Base-by-base conservation (phyloP, 2,888 invertebrate genomes). In the Lasioglossum villosulum region DNA sequence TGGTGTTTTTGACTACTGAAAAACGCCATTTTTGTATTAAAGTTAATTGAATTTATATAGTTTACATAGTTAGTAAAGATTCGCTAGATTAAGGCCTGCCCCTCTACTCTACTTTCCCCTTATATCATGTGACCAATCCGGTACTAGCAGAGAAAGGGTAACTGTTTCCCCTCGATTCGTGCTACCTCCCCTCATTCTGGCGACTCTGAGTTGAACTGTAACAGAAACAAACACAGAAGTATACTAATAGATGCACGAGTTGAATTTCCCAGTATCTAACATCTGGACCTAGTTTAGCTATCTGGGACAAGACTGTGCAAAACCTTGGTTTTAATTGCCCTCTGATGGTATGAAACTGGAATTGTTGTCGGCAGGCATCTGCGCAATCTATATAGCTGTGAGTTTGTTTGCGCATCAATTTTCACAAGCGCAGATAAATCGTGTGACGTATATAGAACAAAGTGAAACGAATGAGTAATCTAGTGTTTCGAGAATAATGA, bases 241-340 rank as follows among this genome's bases (percentile, higher is more conserved):
- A 19, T 66, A 30, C 2, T 30, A 66, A 66, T 66, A 6, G 30
- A 19, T 19, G 34, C 34, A 16, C 19, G 66, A 19, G 66, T 66
- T 66, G 30, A 34, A 66, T 34, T 66, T 66, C 66, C 19, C 30
- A 8, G 34, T 34, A 66, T 66, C 66, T 66, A 30, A 30, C 16
- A 66, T 66, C 34, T 34, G 30, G 19, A 27, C 16, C 30, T 30
- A 34, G 6, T 66, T 66, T 34, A 16, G 30, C 8, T 66, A 66
- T 23, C 30, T 66, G 34, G 66, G 30, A 34, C 30, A 66, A 34
- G 30, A 8, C 63, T 2, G 63, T 30, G 34, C 30, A 34, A 34
- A 34, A 66, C 66, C 66, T 66, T 66, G 66, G 34, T 34, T 34
- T 66, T 66, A 66, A 66, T 66, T 66, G 8, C 30, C 63, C 30